Percentiles rank a stretch among this genome's conserved stretches.
phyloP scores from a whole-genome alignment of 2,797 vertebrate species.

The Hypotaenidia philippensis region DNA sequence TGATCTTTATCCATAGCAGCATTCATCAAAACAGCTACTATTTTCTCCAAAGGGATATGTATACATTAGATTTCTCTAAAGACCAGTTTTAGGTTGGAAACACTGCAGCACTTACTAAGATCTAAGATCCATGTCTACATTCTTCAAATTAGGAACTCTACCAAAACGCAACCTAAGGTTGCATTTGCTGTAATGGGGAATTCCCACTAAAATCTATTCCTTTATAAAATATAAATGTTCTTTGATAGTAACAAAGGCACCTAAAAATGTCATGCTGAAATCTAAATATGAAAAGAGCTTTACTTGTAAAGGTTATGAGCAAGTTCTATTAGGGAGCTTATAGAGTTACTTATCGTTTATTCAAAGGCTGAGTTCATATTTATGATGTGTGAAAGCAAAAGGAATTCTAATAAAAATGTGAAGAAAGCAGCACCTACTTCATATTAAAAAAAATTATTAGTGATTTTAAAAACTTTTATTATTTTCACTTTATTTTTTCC shows the following conservation, averaged over 20 bases:
- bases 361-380: neutral
- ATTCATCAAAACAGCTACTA: neutral
- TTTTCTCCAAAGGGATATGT: neutral
- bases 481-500: neutral
- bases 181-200: neutral
- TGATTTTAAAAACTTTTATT: neutral
- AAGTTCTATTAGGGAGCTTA: neutral
- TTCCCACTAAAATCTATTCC: neutral
- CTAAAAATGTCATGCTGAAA: slow-evolving; percentile 51
- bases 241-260: neutral
- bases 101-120: neutral
- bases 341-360: neutral
- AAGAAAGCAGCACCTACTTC: neutral
- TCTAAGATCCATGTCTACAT: neutral
- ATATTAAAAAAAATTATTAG: neutral
- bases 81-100: neutral
- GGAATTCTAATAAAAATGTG: neutral
- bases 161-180: neutral
- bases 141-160: neutral
- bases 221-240: slow-evolving; percentile 47
- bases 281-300: slow-evolving; percentile 13
- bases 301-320: slow-evolving; percentile 33
- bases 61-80: neutral
- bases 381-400: neutral
- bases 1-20: neutral